These are phyloP conservation scores for Drepanosiphum platanoidis DNA, from an alignment of 2,888 invertebrate genomes.

Conservation along the genomic window DNA sequence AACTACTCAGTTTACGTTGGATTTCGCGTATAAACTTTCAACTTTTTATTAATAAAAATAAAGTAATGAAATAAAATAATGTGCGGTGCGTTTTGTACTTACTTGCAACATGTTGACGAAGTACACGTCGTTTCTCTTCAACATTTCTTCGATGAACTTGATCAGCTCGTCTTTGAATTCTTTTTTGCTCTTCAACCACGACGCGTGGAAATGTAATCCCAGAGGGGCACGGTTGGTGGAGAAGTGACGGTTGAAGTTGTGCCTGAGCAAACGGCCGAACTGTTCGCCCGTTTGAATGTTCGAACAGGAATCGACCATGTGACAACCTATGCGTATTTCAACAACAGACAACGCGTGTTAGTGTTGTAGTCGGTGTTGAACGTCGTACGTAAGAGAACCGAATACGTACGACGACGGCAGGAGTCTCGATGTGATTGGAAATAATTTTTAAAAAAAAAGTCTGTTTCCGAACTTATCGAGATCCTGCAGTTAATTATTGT, in stretches of 20 bases:
- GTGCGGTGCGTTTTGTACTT: too few species aligned
- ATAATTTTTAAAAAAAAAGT: too few species aligned
- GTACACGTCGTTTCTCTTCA: constrained; percentile 88
- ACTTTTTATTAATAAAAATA: too few species aligned
- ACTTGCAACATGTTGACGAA: constrained; percentile 87
- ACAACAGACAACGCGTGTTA: not conserved
- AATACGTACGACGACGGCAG: too few species aligned
- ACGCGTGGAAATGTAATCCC: constrained; percentile 92
- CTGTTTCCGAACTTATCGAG: too few species aligned
- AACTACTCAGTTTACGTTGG: too few species aligned
- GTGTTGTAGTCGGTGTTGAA: too few species aligned
- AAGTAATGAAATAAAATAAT: too few species aligned
- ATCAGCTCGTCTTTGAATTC: constrained; percentile 91
- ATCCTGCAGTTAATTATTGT: too few species aligned
- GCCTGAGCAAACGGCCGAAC: constrained; percentile 86
- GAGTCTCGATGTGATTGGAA: too few species aligned
- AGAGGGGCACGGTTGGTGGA: constrained; percentile 92
- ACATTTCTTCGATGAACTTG: constrained; percentile 93
- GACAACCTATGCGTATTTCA: constrained; percentile 71
- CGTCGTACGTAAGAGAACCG: too few species aligned
- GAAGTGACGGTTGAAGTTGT: constrained; percentile 95
- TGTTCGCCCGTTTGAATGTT: constrained; percentile 92
- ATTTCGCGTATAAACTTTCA: too few species aligned
- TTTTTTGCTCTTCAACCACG: constrained; percentile 93
- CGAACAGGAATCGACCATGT: constrained; percentile 93